A percentile compares a stretch with the other conserved stretches of the same genome.
phyloP scores from a whole-genome alignment of 2,113 vertebrate genomes.

The Paradoxurus hermaphroditus region DNA sequence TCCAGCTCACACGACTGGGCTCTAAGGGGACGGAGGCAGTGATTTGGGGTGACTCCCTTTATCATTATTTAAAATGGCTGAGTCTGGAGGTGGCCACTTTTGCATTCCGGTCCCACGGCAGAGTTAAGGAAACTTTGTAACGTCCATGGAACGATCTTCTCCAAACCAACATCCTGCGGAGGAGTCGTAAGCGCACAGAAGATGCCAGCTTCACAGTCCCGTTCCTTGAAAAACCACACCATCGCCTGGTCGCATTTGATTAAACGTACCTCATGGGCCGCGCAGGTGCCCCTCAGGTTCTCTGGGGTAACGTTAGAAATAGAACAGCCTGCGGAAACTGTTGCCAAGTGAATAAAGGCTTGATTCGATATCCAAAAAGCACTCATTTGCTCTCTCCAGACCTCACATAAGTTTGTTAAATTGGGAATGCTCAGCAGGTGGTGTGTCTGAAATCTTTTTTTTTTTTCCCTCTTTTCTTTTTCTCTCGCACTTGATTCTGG shows the following conservation, averaged over 20 bases:
- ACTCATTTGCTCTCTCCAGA: conserved; percentile 60
- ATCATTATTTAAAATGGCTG: background rate
- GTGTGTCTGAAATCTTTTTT: conserved; percentile 47
- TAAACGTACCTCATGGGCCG: conserved; percentile 6
- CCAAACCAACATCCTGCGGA: background rate
- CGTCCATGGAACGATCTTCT: background rate
- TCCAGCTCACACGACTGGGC: background rate
- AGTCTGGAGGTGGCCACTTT: background rate
- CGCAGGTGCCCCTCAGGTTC: background rate
- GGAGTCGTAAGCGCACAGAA: background rate
- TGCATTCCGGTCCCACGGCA: background rate
- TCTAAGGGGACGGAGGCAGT: background rate
- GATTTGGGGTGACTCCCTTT: background rate
- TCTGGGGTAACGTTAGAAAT: background rate
- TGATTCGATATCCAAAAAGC: conserved; percentile 27
- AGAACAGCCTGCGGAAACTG: conserved; percentile 34
- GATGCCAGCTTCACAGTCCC: background rate
- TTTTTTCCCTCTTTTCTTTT: background rate
- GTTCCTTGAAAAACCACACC: background rate
- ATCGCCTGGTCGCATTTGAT: background rate
- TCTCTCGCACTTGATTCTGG: conserved; percentile 29
- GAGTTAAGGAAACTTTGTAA: background rate
- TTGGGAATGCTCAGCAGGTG: conserved; percentile 66
- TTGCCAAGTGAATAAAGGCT: background rate
- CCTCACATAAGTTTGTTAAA: conserved; percentile 66